phyloP scores from a whole-genome alignment of 2,888 invertebrate species.

The Cheilosia grossa region DNA sequence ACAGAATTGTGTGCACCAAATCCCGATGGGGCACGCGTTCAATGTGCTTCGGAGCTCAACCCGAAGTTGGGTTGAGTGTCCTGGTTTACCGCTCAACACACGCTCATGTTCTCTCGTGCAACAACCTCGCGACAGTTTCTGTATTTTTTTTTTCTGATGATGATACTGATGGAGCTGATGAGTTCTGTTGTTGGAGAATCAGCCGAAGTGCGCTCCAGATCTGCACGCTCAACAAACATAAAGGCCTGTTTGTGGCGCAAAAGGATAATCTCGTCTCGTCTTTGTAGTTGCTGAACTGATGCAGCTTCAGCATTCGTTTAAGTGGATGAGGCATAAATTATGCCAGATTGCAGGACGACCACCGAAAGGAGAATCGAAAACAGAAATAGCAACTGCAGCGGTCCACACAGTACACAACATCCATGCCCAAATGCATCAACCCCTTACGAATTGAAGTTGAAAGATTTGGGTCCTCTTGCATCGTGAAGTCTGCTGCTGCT shows the following conservation, averaged over 20 bases:
- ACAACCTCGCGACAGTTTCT: conserved; percentile 56
- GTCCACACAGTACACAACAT: conserved; percentile 20
- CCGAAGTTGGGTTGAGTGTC: conserved; percentile 48
- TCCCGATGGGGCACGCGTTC: conserved; percentile 61
- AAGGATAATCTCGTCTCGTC: conserved; percentile 59
- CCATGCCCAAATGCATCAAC: conserved; percentile 54
- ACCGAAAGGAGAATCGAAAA: conserved; percentile 31
- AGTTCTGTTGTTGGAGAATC: conserved; percentile 59
- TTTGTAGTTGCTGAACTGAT: conserved; percentile 25
- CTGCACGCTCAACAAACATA: conserved; percentile 61
- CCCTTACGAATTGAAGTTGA: conserved; percentile 64
- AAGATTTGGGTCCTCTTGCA: conserved; percentile 66
- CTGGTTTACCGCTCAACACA: conserved; percentile 24
- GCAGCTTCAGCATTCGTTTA: conserved; percentile 57
- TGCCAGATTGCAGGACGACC: conserved; percentile 67
- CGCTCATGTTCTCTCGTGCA: conserved; percentile 31
- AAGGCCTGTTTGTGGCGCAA: conserved; percentile 25
- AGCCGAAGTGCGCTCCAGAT: conserved; percentile 66
- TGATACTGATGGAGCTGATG: conserved; percentile 67
- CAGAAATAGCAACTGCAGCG: conserved; percentile 62
- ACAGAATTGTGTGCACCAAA: conserved; percentile 63
- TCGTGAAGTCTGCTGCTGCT: conserved; percentile 29
- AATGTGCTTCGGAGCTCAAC: conserved; percentile 42
- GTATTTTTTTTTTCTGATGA: conserved; percentile 17
- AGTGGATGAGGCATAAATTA: conserved; percentile 71